Evolutionary conservation across 2,113 vertebrate species (phyloP).

Genomic region (Nibea albiflora): DNA sequence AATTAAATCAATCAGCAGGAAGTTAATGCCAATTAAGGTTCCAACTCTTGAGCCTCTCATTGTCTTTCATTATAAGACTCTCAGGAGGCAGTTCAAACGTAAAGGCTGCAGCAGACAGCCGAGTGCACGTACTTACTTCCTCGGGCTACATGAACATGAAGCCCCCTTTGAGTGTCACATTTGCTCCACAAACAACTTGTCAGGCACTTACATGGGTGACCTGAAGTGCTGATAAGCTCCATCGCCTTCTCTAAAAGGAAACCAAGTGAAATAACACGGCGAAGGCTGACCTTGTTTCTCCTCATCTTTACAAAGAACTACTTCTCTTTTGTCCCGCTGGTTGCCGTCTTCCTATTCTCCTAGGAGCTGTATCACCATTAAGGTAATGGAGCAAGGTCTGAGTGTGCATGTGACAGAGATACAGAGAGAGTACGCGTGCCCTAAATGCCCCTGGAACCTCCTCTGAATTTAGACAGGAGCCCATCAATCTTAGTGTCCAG

Average conservation of each 20-base stretch:
- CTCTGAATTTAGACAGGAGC: constrained; percentile 63
- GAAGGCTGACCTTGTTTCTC: constrained; percentile 55
- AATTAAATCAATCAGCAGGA: constrained; percentile 9
- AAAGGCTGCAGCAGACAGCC: constrained; percentile 3
- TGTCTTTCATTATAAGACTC: constrained; percentile 22
- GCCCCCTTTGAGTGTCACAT: constrained; percentile 25
- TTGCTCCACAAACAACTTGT: constrained; percentile 44
- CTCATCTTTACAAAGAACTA: constrained; percentile 28
- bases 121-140: constrained; percentile 6
- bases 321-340: constrained; percentile 40
- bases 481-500: constrained; percentile 66
- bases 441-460: constrained; percentile 61
- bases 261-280: constrained; percentile 53
- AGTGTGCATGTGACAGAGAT: constrained; percentile 48
- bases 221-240: constrained; percentile 34
- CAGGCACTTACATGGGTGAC: constrained; percentile 49
- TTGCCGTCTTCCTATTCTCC: constrained; percentile 16
- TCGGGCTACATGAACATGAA: constrained; percentile 3
- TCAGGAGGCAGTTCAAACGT: constrained; percentile 15
- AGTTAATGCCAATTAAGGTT: not conserved
- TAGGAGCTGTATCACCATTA: constrained; percentile 62
- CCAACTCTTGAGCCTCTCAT: not conserved
- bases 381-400: constrained; percentile 63
- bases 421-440: constrained; percentile 42
- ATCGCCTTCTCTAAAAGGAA: constrained; percentile 48